A percentile compares a stretch with the other conserved stretches of the same genome.
Evolutionary conservation across 2,888 invertebrate species (phyloP).

Genomic region (Kuschelorhynchus macadamiae): DNA sequence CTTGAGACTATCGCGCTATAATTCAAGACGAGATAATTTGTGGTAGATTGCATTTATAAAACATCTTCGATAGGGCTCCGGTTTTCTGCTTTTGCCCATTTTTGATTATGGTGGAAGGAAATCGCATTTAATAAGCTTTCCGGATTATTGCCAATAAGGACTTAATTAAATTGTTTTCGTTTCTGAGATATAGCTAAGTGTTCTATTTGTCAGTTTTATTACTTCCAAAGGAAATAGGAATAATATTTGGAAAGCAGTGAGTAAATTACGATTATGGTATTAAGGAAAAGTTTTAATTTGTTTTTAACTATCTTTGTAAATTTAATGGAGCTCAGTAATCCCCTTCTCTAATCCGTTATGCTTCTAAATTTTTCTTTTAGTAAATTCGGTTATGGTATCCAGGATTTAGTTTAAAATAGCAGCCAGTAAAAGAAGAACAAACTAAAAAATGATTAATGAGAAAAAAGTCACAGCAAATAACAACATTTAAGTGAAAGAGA

Average conservation of each 20-base stretch:
- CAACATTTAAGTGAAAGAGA: too few relatives aligned
- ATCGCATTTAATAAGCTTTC: slow-evolving; percentile 41
- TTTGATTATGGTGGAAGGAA: slow-evolving; percentile 43
- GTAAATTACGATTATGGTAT: background rate
- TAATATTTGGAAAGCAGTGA: background rate
- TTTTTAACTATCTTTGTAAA: too few relatives aligned
- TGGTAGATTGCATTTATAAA: slow-evolving; percentile 57
- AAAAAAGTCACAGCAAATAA: too few relatives aligned
- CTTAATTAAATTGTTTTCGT: slow-evolving; percentile 43
- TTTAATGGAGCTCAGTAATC: too few relatives aligned
- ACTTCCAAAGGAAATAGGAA: background rate
- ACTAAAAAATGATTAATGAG: too few relatives aligned
- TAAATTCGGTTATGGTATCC: too few relatives aligned
- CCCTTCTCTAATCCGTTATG: too few relatives aligned
- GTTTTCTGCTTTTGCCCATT: slow-evolving; percentile 51
- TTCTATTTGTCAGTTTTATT: background rate
- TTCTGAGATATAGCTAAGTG: background rate
- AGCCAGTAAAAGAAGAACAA: too few relatives aligned
- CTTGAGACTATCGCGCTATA: background rate
- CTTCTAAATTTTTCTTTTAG: too few relatives aligned
- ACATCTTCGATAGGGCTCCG: slow-evolving; percentile 54
- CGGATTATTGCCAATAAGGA: slow-evolving; percentile 43
- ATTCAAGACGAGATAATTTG: background rate
- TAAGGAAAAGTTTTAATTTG: slow-evolving; percentile 11
- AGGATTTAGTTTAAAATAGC: too few relatives aligned